A percentile compares a stretch with the other conserved stretches of the same genome.
phyloP scores from a whole-genome alignment of 2,797 vertebrate species.

The Antrozous pallidus region DNA sequence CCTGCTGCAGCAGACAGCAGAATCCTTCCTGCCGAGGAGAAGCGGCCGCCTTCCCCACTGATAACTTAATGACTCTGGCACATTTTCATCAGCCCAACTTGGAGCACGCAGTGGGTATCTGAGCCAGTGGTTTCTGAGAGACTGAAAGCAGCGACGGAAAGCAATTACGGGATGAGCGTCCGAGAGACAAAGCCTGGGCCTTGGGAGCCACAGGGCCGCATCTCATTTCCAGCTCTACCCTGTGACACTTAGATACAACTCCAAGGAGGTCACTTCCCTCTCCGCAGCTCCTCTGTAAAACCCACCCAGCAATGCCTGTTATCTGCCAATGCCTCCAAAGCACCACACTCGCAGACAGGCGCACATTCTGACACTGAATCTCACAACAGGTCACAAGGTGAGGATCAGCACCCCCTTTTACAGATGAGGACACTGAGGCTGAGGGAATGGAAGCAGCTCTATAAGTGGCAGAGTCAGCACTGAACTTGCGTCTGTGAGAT shows the following conservation, averaged over 20 bases:
- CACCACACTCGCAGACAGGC: neutral
- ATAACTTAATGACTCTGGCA: slow-evolving; percentile 79
- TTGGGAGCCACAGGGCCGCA: slow-evolving; percentile 31
- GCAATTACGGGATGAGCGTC: slow-evolving; percentile 67
- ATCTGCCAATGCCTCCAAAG: neutral
- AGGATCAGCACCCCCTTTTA: neutral
- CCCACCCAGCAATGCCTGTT: neutral
- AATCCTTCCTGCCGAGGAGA: slow-evolving; percentile 72
- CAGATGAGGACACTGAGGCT: neutral
- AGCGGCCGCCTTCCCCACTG: slow-evolving; percentile 75
- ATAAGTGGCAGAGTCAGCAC: neutral
- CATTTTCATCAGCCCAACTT: slow-evolving; percentile 76
- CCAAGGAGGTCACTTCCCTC: neutral
- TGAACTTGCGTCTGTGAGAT: neutral
- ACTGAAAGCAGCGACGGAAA: slow-evolving; percentile 58
- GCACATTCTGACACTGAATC: neutral
- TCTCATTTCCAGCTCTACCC: slow-evolving; percentile 53
- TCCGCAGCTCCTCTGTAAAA: slow-evolving; percentile 26
- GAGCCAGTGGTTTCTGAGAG: slow-evolving; percentile 74
- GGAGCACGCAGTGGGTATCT: slow-evolving; percentile 74
- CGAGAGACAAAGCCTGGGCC: slow-evolving; percentile 61
- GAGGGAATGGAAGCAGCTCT: neutral
- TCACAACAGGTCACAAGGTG: neutral
- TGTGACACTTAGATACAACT: neutral
- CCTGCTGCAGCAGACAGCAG: slow-evolving; percentile 64